Evolutionary conservation across 1,140 invertebrate species (phyloP).

Genomic region (Pseudomyrmex flavicornis): DNA sequence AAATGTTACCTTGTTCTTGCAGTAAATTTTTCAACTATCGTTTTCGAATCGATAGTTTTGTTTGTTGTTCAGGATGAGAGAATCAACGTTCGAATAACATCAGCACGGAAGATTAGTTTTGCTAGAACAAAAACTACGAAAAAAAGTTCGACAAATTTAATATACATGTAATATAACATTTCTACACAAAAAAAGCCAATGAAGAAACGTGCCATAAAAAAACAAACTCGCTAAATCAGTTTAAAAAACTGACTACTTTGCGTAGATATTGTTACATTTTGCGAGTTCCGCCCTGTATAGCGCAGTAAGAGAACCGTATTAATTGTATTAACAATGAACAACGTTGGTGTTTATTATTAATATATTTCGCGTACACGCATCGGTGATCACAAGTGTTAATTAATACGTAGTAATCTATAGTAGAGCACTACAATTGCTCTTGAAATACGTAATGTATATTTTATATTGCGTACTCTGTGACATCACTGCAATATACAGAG

Average conservation of each 20-base stretch:
- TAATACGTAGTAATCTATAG: neutral
- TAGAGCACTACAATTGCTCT: constrained; percentile 1
- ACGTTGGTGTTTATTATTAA: constrained; percentile 26
- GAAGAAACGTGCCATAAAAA: constrained; percentile 20
- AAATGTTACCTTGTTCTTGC: neutral
- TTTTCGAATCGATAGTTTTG: neutral
- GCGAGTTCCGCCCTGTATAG: constrained; percentile 17
- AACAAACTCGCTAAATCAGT: neutral
- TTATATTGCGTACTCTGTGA: neutral
- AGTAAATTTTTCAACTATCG: constrained; percentile 17
- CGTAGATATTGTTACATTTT: constrained; percentile 34
- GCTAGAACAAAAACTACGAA: neutral
- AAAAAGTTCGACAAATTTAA: neutral
- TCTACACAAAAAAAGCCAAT: constrained; percentile 17
- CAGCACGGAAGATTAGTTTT: neutral
- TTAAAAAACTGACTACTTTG: constrained; percentile 22
- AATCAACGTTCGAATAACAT: neutral
- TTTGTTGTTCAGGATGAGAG: constrained; percentile 14
- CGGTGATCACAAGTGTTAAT: constrained; percentile 26
- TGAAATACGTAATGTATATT: no score
- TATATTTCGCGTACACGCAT: constrained; percentile 12
- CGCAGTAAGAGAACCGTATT: constrained; percentile 3
- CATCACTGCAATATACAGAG: neutral
- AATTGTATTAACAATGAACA: constrained; percentile 9
- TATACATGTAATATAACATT: constrained; percentile 24